phyloP scores from a whole-genome alignment of 2,113 vertebrate genomes.

The Hypocryptadius cinnamomeus region DNA sequence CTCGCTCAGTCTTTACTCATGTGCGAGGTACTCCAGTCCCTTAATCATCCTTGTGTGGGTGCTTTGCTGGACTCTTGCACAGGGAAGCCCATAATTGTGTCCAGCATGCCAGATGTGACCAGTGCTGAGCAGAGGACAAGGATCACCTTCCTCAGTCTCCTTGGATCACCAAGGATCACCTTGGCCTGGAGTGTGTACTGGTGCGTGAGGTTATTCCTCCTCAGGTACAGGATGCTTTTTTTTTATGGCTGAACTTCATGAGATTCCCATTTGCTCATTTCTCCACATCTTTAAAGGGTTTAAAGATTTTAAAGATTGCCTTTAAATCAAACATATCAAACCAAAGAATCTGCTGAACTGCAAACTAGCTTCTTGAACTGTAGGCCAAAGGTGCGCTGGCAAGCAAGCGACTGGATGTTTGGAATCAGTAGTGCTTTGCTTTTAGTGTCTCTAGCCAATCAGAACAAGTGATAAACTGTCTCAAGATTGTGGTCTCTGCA shows the following conservation, averaged over 20 bases:
- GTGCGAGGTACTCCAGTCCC: background rate
- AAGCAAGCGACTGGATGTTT: background rate
- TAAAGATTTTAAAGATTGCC: background rate
- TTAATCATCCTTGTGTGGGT: background rate
- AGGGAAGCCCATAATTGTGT: background rate
- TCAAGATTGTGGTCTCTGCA: background rate
- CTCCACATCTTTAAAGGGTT: background rate
- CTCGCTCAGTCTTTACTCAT: background rate
- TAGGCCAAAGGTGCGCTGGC: background rate
- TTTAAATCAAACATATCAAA: background rate
- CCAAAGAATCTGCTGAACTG: background rate
- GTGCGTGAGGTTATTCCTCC: background rate
- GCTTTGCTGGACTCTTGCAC: background rate
- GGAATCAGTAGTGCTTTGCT: background rate
- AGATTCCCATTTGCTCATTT: background rate
- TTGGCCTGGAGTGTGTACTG: background rate
- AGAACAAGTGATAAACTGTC: background rate
- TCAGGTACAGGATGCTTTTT: background rate
- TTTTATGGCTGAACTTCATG: background rate
- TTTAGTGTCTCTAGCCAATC: background rate
- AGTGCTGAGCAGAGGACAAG: background rate
- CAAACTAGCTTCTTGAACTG: background rate
- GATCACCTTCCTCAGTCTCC: background rate
- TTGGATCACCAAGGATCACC: background rate
- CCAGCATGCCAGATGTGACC: background rate